Percentiles rank a stretch among this genome's conserved stretches.
These are phyloP conservation scores for Tenthredo amoena DNA, from an alignment of 2,888 invertebrate genomes.

Conservation along the genomic window DNA sequence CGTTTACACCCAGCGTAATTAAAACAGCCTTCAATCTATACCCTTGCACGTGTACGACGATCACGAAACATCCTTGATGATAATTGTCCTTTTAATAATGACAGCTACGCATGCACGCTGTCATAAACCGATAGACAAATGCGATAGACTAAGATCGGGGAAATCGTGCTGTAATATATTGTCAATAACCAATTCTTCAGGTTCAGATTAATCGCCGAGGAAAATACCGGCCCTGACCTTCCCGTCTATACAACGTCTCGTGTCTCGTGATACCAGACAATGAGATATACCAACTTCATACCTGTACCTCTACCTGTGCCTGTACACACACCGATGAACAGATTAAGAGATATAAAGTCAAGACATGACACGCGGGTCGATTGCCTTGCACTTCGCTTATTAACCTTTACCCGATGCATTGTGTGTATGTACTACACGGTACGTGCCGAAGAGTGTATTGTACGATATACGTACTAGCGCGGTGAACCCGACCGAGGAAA, in stretches of 20 bases:
- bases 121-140: background rate
- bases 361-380: slow-evolving; percentile 44
- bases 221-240: slow-evolving; percentile 16
- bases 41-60: background rate
- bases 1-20: slow-evolving; percentile 13
- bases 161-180: background rate
- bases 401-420: slow-evolving; percentile 41
- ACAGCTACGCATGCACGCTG: background rate
- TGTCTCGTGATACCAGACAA: slow-evolving; percentile 34
- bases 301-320: background rate
- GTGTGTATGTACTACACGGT: background rate
- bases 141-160: background rate
- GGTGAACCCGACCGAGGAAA: slow-evolving; percentile 35
- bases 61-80: slow-evolving; percentile 7
- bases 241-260: slow-evolving; percentile 13
- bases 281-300: slow-evolving; percentile 3
- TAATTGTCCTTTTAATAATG: background rate
- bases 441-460: background rate
- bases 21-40: background rate
- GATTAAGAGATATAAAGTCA: slow-evolving; percentile 5
- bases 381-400: slow-evolving; percentile 44
- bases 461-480: background rate
- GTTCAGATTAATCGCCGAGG: background rate
- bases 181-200: background rate
- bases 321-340: slow-evolving; percentile 16